A percentile compares a stretch with the other conserved stretches of the same genome.
These are phyloP conservation scores for Ciconia nigra DNA, from an alignment of 2,797 vertebrate species.

Conservation along the genomic window DNA sequence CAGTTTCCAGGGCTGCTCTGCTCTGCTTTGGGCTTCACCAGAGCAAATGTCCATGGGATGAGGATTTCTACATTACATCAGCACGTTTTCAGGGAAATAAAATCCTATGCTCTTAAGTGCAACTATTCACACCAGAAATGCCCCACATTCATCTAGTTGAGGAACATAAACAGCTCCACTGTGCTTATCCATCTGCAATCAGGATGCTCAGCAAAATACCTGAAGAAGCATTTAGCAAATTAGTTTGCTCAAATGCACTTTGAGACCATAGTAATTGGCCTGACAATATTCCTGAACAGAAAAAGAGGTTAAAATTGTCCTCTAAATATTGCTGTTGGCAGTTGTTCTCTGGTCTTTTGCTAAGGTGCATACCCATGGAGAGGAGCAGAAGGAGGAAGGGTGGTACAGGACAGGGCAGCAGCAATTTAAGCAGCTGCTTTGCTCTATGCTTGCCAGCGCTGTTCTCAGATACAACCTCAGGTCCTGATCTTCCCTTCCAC, in stretches of 20 bases:
- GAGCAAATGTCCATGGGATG: background rate
- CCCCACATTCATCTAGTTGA: background rate
- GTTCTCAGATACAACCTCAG: background rate
- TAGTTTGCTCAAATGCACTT: accelerated
- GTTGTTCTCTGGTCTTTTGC: background rate
- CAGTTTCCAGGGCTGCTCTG: too few relatives aligned
- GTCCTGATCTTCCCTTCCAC: background rate
- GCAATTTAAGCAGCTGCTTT: background rate
- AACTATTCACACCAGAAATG: background rate
- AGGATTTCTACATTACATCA: background rate
- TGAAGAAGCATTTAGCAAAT: background rate
- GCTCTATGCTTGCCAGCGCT: background rate
- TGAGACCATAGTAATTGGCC: background rate
- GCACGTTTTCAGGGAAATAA: background rate
- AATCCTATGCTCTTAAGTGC: background rate
- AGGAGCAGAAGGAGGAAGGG: background rate
- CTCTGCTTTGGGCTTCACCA: background rate
- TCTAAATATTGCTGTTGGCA: background rate
- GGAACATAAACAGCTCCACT: background rate
- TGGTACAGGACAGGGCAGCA: background rate
- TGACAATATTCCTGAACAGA: background rate
- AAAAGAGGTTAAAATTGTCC: background rate
- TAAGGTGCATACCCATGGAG: background rate
- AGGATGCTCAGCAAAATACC: background rate
- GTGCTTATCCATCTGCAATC: accelerated